Evolutionary conservation across 2,113 vertebrate genomes (phyloP).

Genomic region (Tragelaphus scriptus): DNA sequence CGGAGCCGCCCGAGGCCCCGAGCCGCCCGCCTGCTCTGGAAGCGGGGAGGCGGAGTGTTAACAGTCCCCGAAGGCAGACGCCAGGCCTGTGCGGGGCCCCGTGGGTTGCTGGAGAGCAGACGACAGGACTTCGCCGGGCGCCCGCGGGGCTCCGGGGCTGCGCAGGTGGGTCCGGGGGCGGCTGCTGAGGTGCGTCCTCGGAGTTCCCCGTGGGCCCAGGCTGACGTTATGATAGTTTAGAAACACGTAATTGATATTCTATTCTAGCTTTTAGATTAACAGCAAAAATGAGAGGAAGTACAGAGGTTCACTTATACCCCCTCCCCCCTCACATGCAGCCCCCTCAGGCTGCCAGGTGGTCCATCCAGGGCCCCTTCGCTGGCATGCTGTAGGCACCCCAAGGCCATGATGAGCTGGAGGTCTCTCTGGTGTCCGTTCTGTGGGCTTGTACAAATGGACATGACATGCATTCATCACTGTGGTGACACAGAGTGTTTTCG

Average conservation of each 20-base stretch:
- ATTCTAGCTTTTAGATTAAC: background rate
- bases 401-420: background rate
- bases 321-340: no score
- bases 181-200: background rate
- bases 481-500: background rate
- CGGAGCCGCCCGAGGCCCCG: no score
- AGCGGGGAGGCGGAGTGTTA: no score
- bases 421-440: background rate
- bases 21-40: fast-evolving
- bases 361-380: background rate
- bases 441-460: background rate
- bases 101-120: no score
- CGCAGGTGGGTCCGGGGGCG: background rate
- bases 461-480: background rate
- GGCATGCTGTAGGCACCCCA: background rate
- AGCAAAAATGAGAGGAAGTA: background rate
- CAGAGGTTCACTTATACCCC: background rate
- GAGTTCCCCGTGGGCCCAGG: background rate
- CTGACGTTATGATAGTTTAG: background rate
- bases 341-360: background rate
- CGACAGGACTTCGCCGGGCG: fast-evolving
- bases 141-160: background rate
- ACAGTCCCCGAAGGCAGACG: no score
- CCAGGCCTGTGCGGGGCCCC: no score
- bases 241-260: background rate